Conservation (phyloP, 1,140 invertebrate species). For the Drosophila paulistorum region DNA sequence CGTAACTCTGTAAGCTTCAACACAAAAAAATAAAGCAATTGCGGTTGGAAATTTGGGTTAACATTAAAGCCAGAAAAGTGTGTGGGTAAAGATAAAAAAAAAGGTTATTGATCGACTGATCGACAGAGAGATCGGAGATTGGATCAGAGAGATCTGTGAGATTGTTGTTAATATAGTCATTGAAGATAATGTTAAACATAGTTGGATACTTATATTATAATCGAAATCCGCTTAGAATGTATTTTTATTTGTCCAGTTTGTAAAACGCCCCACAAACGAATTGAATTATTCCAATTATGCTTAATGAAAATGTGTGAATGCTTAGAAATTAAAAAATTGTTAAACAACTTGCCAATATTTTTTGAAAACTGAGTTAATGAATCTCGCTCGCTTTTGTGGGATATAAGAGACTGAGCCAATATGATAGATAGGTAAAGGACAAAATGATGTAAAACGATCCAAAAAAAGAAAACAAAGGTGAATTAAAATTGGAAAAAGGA, state of each 20-base stretch:
- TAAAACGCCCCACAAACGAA: not conserved
- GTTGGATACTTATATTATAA: too few relatives aligned
- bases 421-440: not conserved
- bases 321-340: slow-evolving; percentile 24
- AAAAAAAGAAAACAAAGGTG: not conserved
- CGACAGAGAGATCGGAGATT: not conserved
- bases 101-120: not conserved
- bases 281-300: slow-evolving; percentile 19
- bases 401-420: not conserved
- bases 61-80: slow-evolving; percentile 7
- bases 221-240: too few relatives aligned
- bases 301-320: slow-evolving; percentile 63
- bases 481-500: not conserved
- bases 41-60: slow-evolving; percentile 1
- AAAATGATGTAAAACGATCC: not conserved
- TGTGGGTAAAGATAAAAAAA: not conserved
- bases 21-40: not conserved
- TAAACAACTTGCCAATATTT: slow-evolving; percentile 35
- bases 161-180: not conserved
- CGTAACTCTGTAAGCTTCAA: slow-evolving; percentile 3
- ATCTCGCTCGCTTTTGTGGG: slow-evolving; percentile 45
- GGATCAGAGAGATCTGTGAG: not conserved
- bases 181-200: too few relatives aligned
- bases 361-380: slow-evolving; percentile 42
- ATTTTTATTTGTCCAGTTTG: slow-evolving; percentile 26